Percentiles rank a stretch among this genome's conserved stretches.
These are phyloP conservation scores for Brachirus orientalis DNA, from an alignment of 2,113 vertebrate species.

Conservation along the genomic window DNA sequence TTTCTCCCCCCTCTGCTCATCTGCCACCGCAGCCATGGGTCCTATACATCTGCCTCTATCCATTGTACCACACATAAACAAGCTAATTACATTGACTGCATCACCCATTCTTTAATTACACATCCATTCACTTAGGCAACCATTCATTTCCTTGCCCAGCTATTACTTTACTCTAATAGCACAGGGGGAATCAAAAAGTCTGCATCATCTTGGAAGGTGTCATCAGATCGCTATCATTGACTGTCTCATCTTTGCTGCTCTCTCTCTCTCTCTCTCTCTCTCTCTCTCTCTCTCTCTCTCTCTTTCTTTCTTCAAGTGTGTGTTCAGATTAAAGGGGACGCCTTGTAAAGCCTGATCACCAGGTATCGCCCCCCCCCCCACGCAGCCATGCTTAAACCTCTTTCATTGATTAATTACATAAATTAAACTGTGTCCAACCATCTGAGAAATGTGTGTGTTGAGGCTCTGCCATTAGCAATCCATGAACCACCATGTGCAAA, in stretches of 20 bases:
- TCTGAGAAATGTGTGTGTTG: neutral
- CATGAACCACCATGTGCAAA: too few species aligned
- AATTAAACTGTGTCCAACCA: constrained; percentile 27
- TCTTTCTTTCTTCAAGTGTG: neutral
- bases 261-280: too few species aligned
- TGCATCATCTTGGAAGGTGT: constrained; percentile 34
- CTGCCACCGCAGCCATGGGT: constrained; percentile 9
- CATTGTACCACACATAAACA: constrained; percentile 58
- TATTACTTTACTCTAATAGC: constrained; percentile 53
- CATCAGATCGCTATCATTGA: constrained; percentile 55
- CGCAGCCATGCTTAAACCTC: constrained; percentile 25
- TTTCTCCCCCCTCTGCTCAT: constrained; percentile 14
- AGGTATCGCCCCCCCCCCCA: neutral
- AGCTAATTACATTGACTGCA: constrained; percentile 67
- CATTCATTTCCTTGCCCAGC: constrained; percentile 49
- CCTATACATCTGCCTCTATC: constrained; percentile 25
- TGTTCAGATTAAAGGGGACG: neutral
- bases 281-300: too few species aligned
- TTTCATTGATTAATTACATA: constrained; percentile 50
- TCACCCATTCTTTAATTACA: constrained; percentile 66
- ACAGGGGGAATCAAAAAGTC: constrained; percentile 43
- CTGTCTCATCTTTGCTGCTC: neutral
- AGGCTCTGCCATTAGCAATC: too few species aligned
- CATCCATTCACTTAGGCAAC: constrained; percentile 62
- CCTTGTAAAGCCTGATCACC: constrained; percentile 21